A percentile compares a stretch with the other conserved stretches of the same genome.
These are phyloP conservation scores for Typhlomys cinereus DNA, from an alignment of 2,113 vertebrate species.

Conservation along the genomic window DNA sequence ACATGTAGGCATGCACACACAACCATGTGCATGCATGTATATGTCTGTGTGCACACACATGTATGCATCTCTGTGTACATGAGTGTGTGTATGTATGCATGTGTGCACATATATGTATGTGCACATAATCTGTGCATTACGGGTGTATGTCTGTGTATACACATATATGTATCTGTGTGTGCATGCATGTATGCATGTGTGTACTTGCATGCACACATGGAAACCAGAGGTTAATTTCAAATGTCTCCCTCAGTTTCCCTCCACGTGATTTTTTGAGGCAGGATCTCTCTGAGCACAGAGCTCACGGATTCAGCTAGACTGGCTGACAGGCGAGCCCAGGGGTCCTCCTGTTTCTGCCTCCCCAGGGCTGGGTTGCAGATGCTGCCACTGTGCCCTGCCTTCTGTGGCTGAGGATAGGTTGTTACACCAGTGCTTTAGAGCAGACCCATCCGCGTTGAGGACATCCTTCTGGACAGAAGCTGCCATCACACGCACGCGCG, in stretches of 20 bases:
- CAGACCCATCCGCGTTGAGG: not conserved
- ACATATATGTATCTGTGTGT: not conserved
- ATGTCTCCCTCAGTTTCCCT: not conserved
- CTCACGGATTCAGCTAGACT: not conserved
- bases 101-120: not conserved
- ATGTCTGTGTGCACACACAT: not conserved
- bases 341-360: not conserved
- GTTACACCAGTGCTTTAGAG: not conserved
- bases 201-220: not conserved
- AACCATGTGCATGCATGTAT: fast-evolving
- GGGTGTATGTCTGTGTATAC: not conserved
- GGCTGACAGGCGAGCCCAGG: too few species aligned
- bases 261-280: too few species aligned
- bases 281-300: not conserved
- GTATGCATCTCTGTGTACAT: not conserved
- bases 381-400: not conserved
- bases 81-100: not conserved
- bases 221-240: not conserved
- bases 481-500: not conserved
- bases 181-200: not conserved
- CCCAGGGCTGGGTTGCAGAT: not conserved
- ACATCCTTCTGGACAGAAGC: not conserved
- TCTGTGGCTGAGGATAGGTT: not conserved
- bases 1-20: fast-evolving
- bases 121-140: not conserved